Percentiles rank a stretch among this genome's conserved stretches.
Conservation (phyloP, 2,888 invertebrate genomes). For the Tipula vernalis region DNA sequence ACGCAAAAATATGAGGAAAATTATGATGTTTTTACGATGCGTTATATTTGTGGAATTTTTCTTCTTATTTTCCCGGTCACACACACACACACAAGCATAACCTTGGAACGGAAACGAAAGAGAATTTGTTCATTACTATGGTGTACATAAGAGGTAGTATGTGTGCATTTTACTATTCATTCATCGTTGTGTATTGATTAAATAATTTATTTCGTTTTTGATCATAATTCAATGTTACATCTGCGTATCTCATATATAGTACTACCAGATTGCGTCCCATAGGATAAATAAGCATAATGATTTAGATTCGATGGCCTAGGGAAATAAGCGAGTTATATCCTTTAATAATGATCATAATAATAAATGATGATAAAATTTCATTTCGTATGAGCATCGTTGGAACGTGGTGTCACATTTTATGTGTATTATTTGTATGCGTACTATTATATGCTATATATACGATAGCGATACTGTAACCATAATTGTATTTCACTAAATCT, state of each 20-base stretch:
- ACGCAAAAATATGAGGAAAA: neutral
- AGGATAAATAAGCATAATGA: neutral
- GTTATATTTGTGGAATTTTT: neutral
- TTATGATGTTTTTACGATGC: neutral
- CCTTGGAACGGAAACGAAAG: neutral
- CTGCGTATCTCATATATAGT: neutral
- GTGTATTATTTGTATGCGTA: neutral
- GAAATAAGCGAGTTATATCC: neutral
- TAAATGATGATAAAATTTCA: neutral
- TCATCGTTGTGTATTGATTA: neutral
- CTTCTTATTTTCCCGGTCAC: neutral
- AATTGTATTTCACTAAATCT: neutral
- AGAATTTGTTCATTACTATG: neutral
- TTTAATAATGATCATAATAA: neutral
- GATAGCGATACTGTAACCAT: neutral
- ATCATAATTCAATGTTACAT: neutral
- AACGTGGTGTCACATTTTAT: neutral
- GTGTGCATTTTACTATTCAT: neutral
- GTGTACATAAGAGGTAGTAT: neutral
- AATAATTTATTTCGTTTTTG: neutral
- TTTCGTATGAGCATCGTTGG: neutral
- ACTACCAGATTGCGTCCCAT: neutral
- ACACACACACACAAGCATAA: too few species aligned
- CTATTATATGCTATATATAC: neutral
- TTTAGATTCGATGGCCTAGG: neutral